These are phyloP conservation scores for Elgonia sp. DNA, from an alignment of 2,888 invertebrate species.

Conservation along the genomic window DNA sequence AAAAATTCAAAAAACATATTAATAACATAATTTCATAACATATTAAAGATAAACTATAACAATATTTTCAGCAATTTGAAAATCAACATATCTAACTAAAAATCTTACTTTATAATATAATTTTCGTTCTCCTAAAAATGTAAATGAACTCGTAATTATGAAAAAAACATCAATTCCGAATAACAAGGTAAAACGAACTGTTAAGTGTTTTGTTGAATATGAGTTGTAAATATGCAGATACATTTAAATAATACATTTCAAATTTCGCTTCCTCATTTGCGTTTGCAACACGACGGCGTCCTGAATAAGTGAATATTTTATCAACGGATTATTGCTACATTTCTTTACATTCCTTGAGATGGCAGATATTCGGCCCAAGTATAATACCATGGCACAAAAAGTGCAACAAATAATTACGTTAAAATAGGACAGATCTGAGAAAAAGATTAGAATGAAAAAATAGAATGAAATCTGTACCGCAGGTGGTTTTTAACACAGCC, in stretches of 20 bases:
- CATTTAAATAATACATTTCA: constrained; percentile 60
- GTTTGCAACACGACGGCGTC: constrained; percentile 15
- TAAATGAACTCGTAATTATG: constrained; percentile 50
- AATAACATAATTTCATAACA: too few species aligned
- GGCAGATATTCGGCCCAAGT: constrained; percentile 56
- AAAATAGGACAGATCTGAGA: constrained; percentile 69
- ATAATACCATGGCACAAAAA: constrained; percentile 46
- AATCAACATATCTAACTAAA: constrained; percentile 28
- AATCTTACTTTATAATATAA: constrained; percentile 32
- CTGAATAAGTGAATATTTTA: constrained; percentile 71
- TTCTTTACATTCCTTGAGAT: constrained; percentile 67
- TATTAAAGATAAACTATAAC: too few species aligned
- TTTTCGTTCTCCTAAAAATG: constrained; percentile 42
- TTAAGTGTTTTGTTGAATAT: constrained; percentile 51
- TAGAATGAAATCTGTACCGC: constrained; percentile 35
- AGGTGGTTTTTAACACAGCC: constrained; percentile 39
- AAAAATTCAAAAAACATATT: too few species aligned
- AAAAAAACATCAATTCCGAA: constrained; percentile 49
- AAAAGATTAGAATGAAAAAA: constrained; percentile 57
- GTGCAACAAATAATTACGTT: constrained; percentile 66
- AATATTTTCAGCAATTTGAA: constrained; percentile 17
- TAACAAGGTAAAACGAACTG: constrained; percentile 38
- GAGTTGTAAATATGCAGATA: constrained; percentile 61
- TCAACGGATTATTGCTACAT: constrained; percentile 59
- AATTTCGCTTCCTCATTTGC: constrained; percentile 53